Conservation (phyloP, 2,888 invertebrate species). For the Eupithecia inturbata region DNA sequence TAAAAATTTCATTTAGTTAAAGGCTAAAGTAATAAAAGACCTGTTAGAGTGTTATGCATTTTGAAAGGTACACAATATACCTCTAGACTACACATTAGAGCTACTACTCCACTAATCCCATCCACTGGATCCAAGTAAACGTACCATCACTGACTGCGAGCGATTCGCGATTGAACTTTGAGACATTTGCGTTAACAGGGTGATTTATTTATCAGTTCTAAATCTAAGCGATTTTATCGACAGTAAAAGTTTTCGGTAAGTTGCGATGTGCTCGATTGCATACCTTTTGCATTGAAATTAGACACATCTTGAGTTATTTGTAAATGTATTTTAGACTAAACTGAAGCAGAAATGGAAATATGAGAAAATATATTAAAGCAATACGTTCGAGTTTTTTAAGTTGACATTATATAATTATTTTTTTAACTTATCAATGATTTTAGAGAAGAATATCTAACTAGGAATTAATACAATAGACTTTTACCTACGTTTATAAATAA, state of each 20-base stretch:
- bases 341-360: neutral
- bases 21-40: too few species aligned
- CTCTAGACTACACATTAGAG: too few species aligned
- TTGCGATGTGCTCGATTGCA: conserved; percentile 35
- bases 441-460: neutral
- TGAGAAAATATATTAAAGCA: neutral
- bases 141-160: conserved; percentile 9
- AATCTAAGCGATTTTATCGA: conserved; percentile 22
- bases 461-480: neutral
- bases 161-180: conserved; percentile 69
- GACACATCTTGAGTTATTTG: conserved; percentile 15
- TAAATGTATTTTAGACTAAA: neutral
- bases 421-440: neutral
- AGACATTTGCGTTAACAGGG: conserved; percentile 62
- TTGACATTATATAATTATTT: neutral
- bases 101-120: neutral
- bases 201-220: conserved; percentile 50
- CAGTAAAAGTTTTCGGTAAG: conserved; percentile 29
- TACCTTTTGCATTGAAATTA: conserved; percentile 33
- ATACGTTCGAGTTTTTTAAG: neutral
- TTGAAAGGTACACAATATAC: too few species aligned
- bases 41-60: too few species aligned
- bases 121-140: conserved; percentile 4
- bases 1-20: too few species aligned
- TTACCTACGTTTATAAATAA: conserved; percentile 14